Conservation (phyloP, 2,797 vertebrate genomes). For the Silurus lanzhouensis region DNA sequence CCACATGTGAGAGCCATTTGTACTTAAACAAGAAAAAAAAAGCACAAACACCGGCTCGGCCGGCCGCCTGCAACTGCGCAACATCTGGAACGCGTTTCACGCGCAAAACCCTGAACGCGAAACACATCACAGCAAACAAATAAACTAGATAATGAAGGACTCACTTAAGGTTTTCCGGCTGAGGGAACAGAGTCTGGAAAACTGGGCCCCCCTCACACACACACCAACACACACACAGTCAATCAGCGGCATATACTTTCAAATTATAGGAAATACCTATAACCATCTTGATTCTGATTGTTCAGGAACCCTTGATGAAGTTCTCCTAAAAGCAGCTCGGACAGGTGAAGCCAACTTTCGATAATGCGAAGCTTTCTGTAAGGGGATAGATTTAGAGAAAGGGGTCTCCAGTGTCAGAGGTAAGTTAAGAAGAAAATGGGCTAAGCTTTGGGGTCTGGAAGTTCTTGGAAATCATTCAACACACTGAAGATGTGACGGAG, state of each 20-base stretch:
- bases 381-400: not conserved
- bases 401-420: not conserved
- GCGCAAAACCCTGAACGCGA: constrained; percentile 31
- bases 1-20: constrained; percentile 44
- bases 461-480: too few relatives aligned
- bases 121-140: constrained; percentile 51
- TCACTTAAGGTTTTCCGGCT: constrained; percentile 37
- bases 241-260: not conserved
- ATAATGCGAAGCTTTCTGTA: not conserved
- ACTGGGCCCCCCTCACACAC: not conserved
- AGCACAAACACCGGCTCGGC: constrained; percentile 33
- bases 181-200: constrained; percentile 33
- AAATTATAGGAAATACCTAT: constrained; percentile 11
- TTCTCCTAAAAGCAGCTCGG: not conserved
- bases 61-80: constrained; percentile 22
- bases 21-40: constrained; percentile 40
- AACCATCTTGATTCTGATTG: not conserved
- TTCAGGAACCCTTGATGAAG: not conserved
- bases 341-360: not conserved
- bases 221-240: constrained; percentile 5
- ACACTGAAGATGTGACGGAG: not conserved
- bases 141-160: constrained; percentile 47
- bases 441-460: too few relatives aligned
- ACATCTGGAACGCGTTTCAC: constrained; percentile 48
- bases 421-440: too few relatives aligned